Conservation (phyloP, 2,113 vertebrate genomes). For the Okapia johnstoni region DNA sequence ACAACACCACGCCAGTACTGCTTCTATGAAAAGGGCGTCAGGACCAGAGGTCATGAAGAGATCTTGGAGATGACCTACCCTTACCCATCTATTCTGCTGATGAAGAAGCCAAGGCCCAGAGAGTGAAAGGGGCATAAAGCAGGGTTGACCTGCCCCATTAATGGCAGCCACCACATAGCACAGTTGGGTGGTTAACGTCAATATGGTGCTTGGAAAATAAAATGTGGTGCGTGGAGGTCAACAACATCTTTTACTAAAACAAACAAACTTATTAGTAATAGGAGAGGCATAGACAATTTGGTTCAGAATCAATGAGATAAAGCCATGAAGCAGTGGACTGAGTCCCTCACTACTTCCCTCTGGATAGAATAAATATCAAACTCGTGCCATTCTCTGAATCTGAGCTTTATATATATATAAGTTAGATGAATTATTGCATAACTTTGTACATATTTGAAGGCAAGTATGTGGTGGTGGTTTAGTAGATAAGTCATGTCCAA, state of each 20-base stretch:
- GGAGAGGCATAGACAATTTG: not conserved
- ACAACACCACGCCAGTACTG: not conserved
- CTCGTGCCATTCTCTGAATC: not conserved
- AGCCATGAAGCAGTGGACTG: not conserved
- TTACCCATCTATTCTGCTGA: not conserved
- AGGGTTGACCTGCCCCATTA: not conserved
- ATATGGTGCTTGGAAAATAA: not conserved
- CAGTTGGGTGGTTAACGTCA: not conserved
- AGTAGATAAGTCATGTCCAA: not conserved
- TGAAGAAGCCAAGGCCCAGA: not conserved
- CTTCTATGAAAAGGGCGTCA: not conserved
- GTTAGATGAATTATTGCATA: not conserved
- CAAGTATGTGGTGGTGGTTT: not conserved
- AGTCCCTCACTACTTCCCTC: not conserved
- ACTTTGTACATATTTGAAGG: not conserved
- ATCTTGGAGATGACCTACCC: not conserved
- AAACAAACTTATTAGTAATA: not conserved
- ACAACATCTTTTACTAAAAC: not conserved
- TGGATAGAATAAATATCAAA: conserved; percentile 5
- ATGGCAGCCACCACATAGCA: not conserved
- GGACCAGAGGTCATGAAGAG: not conserved
- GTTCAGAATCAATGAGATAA: not conserved
- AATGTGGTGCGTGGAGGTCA: not conserved
- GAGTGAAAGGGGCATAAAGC: not conserved
- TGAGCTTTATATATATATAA: not conserved